phyloP scores from a whole-genome alignment of 2,888 invertebrate species.

The Pimpla rufipes region DNA sequence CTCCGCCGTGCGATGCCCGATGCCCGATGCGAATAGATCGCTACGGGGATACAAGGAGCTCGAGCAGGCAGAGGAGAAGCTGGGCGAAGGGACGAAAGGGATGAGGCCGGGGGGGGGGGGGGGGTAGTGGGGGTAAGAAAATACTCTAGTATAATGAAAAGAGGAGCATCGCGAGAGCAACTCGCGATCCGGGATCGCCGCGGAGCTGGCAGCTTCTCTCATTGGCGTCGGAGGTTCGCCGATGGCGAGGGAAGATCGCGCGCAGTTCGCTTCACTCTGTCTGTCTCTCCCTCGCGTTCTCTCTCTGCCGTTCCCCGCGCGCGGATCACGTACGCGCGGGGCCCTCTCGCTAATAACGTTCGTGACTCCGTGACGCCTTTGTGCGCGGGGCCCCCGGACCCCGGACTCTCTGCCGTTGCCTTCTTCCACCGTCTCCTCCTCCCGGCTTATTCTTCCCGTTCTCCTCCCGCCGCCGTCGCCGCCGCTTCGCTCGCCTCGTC shows the following conservation, averaged over 20 bases:
- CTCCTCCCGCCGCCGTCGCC: conserved; percentile 26
- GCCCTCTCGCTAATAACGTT: conserved; percentile 71
- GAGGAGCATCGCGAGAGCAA: conserved; percentile 51
- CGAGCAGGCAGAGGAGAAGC: conserved; percentile 10
- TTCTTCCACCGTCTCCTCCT: conserved; percentile 23
- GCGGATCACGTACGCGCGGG: conserved; percentile 62
- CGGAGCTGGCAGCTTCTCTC: conserved; percentile 62
- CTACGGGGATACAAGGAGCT: conserved; percentile 54
- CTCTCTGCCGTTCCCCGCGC: conserved; percentile 11
- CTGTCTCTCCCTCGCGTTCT: neutral
- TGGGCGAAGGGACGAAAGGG: no score
- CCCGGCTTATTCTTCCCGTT: conserved; percentile 36
- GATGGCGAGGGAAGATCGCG: conserved; percentile 47
- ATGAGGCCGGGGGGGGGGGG: no score
- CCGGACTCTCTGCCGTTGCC: conserved; percentile 29
- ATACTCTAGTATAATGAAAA: conserved; percentile 56
- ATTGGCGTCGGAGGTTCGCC: conserved; percentile 63
- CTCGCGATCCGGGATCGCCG: conserved; percentile 67
- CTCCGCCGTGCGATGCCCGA: conserved; percentile 3
- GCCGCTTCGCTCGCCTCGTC: neutral
- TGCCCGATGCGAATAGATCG: conserved; percentile 67
- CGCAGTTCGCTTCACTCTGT: neutral
- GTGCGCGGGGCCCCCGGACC: conserved; percentile 34
- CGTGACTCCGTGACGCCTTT: conserved; percentile 74
- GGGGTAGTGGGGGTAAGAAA: conserved; percentile 6